Evolutionary conservation across 2,113 vertebrate species (phyloP).

Genomic region (Coturnix japonica): DNA sequence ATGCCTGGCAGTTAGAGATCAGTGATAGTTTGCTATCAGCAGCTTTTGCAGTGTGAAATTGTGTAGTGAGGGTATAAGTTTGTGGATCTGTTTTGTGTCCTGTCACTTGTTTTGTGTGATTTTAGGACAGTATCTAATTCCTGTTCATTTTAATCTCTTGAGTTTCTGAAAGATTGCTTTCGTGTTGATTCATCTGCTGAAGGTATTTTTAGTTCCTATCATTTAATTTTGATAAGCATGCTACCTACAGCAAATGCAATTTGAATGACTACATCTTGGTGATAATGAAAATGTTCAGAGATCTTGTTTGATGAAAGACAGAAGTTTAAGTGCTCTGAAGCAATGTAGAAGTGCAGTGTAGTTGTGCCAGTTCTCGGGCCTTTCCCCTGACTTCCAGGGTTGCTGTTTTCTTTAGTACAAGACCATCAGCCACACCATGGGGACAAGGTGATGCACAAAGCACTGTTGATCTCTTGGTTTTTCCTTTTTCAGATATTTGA

Average conservation of each 20-base stretch:
- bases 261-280: not conserved
- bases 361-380: not conserved
- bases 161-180: not conserved
- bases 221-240: not conserved
- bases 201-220: not conserved
- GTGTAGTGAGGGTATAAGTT: not conserved
- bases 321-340: not conserved
- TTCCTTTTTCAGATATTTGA: rapidly evolving
- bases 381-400: not conserved
- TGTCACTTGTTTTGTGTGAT: not conserved
- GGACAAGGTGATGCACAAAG: not conserved
- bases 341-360: not conserved
- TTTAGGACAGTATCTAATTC: not conserved
- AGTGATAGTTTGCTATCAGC: not conserved
- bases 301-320: not conserved
- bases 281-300: not conserved
- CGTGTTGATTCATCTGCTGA: not conserved
- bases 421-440: not conserved
- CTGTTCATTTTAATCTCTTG: not conserved
- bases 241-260: not conserved
- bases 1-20: not conserved
- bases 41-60: not conserved
- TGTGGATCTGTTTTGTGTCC: not conserved
- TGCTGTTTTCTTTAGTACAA: not conserved
- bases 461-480: not conserved